Evolutionary conservation across 2,113 vertebrate genomes (phyloP), one percentile per base, ranked within the genome.

Genomic region (Polyodon spathula): DNA sequence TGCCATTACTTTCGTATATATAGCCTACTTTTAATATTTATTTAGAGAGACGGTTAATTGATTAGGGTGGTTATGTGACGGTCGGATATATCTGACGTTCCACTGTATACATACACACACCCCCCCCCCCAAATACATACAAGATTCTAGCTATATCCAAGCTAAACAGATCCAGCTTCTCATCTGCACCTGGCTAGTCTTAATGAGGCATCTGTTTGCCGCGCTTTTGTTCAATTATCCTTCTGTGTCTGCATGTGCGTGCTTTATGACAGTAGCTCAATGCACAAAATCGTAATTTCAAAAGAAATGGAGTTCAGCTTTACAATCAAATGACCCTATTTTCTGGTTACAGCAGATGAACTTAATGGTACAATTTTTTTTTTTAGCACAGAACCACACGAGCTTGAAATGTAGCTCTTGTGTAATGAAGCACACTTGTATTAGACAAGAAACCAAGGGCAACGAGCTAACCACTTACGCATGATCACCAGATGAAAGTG

Each of bases 331-430:
- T 8, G 54, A 57, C 66, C 51, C 57, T 12, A 54, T 60, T 62
- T 68, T 56, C 17, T 69, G 66, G 68, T 70, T 66, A 67, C 37
- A 43, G 55, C 68, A 55, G 64, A 66, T 55, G 37, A 15, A 57
- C 27, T 51, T 41, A 56, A 58, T 63, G 53, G 46, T 63, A 46
- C 1, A 46, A 46, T 62, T 63, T 56, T 27, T 12, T 46, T 58
- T 57, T 27, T 27, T 27, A 2, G 27, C 27, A 27, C 27, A 27
- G 37, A 15, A 56, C 11, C 10, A n/a, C 9, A 37, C n/a, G 61
- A 6, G 48, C 48, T 7, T 7, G 8, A 27, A 57, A 46, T 7
- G 62, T 38, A 14, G 39, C 27, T 58, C 37, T 50, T 6, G 38
- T 56, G 44, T 56, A 43, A 60, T 56, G 15, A 10, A 56, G 59